Conservation (phyloP, 2,888 invertebrate species). For the Allygus modestus region DNA sequence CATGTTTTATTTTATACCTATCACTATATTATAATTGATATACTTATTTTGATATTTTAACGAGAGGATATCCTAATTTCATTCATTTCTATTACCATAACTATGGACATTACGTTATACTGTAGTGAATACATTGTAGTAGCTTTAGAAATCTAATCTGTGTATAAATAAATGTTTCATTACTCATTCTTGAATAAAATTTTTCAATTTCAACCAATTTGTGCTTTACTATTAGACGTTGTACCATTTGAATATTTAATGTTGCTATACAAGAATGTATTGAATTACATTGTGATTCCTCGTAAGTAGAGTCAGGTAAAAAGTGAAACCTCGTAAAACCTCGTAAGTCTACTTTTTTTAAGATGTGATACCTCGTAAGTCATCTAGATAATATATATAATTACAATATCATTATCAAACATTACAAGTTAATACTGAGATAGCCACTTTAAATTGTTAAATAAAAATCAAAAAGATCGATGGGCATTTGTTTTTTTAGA, state of each 20-base stretch:
- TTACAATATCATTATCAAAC: neutral
- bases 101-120: too few species aligned
- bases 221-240: neutral
- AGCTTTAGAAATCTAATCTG: neutral
- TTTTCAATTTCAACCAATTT: neutral
- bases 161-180: too few species aligned
- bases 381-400: slow-evolving; percentile 2
- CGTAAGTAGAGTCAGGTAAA: neutral
- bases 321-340: slow-evolving; percentile 22
- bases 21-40: too few species aligned
- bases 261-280: neutral
- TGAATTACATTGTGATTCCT: neutral
- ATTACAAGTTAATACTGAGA: neutral
- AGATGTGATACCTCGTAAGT: slow-evolving; percentile 13
- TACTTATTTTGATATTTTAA: too few species aligned
- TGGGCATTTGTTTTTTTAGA: neutral
- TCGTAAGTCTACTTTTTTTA: neutral
- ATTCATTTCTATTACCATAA: too few species aligned
- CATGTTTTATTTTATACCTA: too few species aligned
- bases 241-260: neutral
- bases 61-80: too few species aligned
- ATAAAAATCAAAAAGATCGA: neutral
- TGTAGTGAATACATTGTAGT: too few species aligned
- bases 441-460: neutral
- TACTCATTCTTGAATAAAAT: too few species aligned